A percentile compares a stretch with the other conserved stretches of the same genome.
Evolutionary conservation across 2,797 vertebrate genomes (phyloP).

Genomic region (Spheniscus humboldti): DNA sequence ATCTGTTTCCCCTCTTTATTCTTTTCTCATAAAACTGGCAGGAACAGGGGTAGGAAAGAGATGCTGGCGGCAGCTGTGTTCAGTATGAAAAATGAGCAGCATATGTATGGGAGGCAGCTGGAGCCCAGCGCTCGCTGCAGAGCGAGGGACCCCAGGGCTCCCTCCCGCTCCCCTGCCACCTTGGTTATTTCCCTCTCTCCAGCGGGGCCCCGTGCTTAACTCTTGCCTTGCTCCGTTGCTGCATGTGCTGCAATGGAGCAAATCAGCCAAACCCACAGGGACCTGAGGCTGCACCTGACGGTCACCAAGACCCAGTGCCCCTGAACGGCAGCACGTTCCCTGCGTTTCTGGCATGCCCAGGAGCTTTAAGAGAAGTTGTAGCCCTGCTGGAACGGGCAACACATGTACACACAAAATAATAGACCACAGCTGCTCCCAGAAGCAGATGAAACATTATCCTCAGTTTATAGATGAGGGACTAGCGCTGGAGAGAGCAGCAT

Average conservation of each 20-base stretch:
- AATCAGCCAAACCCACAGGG: background rate
- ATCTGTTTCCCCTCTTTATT: conserved; percentile 51
- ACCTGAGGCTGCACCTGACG: accelerated
- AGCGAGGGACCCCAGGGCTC: background rate
- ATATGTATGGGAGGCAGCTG: conserved; percentile 35
- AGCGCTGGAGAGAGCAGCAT: accelerated
- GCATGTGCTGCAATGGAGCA: accelerated
- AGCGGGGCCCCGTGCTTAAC: background rate
- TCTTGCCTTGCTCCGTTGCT: background rate
- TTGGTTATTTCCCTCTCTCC: background rate
- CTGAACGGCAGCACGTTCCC: accelerated
- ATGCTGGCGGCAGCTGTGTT: conserved; percentile 58
- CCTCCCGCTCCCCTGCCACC: background rate
- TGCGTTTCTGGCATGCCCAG: accelerated
- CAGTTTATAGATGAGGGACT: accelerated
- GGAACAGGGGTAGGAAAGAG: conserved; percentile 51
- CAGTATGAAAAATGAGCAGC: conserved; percentile 68
- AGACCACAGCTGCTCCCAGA: background rate
- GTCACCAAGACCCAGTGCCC: accelerated
- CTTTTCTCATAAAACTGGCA: conserved; percentile 59
- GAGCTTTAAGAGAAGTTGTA: background rate
- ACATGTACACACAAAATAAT: accelerated
- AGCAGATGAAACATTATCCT: background rate
- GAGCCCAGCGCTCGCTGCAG: background rate
- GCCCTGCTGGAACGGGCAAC: background rate